phyloP scores from a whole-genome alignment of 2,888 invertebrate species.

The Sphecodes monilicornis region DNA sequence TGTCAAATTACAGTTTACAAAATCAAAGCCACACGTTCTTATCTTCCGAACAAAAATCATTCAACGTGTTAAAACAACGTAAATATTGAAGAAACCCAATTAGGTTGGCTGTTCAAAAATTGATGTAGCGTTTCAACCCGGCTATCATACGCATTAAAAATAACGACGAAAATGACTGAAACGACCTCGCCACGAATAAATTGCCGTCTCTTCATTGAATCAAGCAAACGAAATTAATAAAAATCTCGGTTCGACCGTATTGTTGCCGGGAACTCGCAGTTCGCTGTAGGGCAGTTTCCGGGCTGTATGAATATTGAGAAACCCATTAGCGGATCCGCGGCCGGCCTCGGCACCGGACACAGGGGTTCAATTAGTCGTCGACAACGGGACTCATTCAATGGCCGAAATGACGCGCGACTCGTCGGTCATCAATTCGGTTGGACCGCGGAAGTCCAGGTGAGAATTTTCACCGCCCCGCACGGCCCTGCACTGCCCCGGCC shows the following conservation, averaged over 20 bases:
- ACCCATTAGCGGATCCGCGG: slow-evolving; percentile 4
- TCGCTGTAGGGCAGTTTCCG: neutral
- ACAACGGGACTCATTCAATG: slow-evolving; percentile 9
- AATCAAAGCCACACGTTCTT: neutral
- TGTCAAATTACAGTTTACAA: too few relatives aligned
- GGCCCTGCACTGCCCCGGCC: neutral
- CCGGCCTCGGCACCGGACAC: neutral
- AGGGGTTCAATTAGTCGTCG: slow-evolving; percentile 12
- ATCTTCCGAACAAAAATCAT: neutral
- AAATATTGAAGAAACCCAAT: neutral
- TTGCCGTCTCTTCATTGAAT: neutral
- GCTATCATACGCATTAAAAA: neutral
- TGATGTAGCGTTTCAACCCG: neutral
- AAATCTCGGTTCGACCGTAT: neutral
- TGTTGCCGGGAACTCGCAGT: neutral
- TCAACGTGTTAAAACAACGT: neutral
- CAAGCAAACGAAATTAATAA: neutral
- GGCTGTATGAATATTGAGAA: slow-evolving; percentile 6
- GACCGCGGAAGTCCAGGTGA: slow-evolving; percentile 3
- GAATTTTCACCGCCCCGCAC: slow-evolving; percentile 1
- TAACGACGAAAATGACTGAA: neutral
- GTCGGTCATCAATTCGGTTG: slow-evolving; percentile 58
- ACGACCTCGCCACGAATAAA: neutral
- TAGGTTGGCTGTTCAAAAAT: too few relatives aligned
- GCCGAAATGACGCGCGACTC: slow-evolving; percentile 39